These are phyloP conservation scores for Hippasteria phrygiana DNA, from an alignment of 53 echinoderm and acorn worm genomes.

Conservation along the genomic window DNA sequence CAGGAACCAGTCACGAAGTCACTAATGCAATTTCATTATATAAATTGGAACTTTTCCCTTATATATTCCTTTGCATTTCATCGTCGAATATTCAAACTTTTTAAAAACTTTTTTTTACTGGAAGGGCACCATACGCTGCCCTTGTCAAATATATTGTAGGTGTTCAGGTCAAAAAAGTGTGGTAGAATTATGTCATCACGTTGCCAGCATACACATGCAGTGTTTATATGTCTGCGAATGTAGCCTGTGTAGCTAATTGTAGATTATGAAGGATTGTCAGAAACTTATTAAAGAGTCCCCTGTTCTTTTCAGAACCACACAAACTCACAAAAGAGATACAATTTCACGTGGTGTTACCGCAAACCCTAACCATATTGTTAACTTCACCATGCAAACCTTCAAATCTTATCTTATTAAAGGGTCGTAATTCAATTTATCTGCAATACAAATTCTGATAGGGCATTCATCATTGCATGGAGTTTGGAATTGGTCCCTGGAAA, in stretches of 20 bases:
- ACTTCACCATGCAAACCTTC: too few relatives aligned
- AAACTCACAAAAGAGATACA: too few relatives aligned
- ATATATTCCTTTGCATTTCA: too few relatives aligned
- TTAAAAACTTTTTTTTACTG: too few relatives aligned
- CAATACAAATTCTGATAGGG: neutral
- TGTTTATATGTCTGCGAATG: neutral
- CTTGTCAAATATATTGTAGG: neutral
- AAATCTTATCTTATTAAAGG: too few relatives aligned
- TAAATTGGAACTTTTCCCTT: too few relatives aligned
- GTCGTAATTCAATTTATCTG: neutral
- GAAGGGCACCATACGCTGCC: neutral
- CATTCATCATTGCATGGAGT: neutral
- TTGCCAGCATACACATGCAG: neutral
- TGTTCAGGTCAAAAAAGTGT: neutral
- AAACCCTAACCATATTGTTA: too few relatives aligned
- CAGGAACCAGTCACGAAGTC: too few relatives aligned
- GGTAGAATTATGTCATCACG: neutral
- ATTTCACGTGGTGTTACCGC: too few relatives aligned
- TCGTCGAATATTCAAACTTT: too few relatives aligned
- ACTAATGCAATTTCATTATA: too few relatives aligned
- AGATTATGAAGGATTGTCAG: neutral
- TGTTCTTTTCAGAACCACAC: too few relatives aligned
- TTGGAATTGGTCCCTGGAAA: neutral
- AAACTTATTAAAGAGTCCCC: neutral
- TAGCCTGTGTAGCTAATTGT: neutral